These are phyloP conservation scores for Monopis laevigella DNA, from an alignment of 2,888 invertebrate species.

Conservation along the genomic window DNA sequence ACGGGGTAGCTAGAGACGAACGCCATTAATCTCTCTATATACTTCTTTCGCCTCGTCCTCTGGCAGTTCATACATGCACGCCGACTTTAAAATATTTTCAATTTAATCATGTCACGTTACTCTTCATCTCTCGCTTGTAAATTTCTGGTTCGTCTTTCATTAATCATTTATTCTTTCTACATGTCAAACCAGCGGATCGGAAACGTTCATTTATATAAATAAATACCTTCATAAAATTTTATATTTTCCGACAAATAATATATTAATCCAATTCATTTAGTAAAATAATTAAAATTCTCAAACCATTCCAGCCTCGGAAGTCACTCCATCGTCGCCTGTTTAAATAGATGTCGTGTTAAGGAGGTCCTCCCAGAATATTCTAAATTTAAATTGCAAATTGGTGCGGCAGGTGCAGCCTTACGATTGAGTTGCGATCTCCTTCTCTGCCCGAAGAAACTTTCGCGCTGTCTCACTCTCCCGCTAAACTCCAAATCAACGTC, in stretches of 20 bases:
- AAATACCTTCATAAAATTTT: too few species aligned
- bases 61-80: too few species aligned
- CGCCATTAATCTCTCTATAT: too few species aligned
- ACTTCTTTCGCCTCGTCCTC: too few species aligned
- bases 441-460: constrained; percentile 32
- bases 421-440: constrained; percentile 41
- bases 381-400: constrained; percentile 68
- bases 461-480: constrained; percentile 31
- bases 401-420: constrained; percentile 59
- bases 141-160: too few species aligned
- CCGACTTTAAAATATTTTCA: background rate
- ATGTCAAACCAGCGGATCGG: too few species aligned
- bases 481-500: constrained; percentile 55
- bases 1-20: too few species aligned
- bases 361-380: constrained; percentile 61
- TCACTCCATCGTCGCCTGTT: constrained; percentile 62
- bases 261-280: constrained; percentile 1
- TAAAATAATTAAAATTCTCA: constrained; percentile 1
- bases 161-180: too few species aligned
- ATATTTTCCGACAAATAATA: background rate
- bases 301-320: constrained; percentile 28
- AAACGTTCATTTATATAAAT: too few species aligned
- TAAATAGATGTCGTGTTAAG: constrained; percentile 69
- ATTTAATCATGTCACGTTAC: background rate
- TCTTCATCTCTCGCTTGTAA: too few species aligned